Evolutionary conservation across 2,888 invertebrate genomes (phyloP).

Genomic region (Heliothis peltigera): DNA sequence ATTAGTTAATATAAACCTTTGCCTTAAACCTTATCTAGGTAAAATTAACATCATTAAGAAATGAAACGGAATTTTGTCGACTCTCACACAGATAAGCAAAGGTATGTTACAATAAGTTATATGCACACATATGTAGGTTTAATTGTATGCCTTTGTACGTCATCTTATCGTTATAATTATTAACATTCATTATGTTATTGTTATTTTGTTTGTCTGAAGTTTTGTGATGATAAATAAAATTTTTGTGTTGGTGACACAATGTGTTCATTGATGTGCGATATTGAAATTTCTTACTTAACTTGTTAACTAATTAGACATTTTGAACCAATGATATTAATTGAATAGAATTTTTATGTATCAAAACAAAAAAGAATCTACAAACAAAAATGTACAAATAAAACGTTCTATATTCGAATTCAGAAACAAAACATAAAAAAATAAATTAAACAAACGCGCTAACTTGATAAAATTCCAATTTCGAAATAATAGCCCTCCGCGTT

Average conservation of each 20-base stretch:
- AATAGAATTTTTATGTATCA: neutral
- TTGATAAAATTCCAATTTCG: conserved; percentile 35
- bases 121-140: conserved; percentile 10
- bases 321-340: neutral
- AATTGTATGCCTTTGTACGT: conserved; percentile 45
- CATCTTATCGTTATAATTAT: conserved; percentile 35
- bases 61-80: conserved; percentile 7
- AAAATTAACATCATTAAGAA: neutral
- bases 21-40: neutral
- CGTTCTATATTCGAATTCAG: neutral
- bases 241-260: too few species aligned
- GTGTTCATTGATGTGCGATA: too few species aligned
- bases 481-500: conserved; percentile 48
- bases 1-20: neutral
- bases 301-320: too few species aligned
- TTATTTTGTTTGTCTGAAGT: conserved; percentile 22
- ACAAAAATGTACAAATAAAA: neutral
- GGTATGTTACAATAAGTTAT: conserved; percentile 35
- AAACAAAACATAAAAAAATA: conserved; percentile 7
- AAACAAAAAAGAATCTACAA: conserved; percentile 12
- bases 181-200: conserved; percentile 44
- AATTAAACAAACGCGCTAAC: neutral
- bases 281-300: too few species aligned
- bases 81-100: conserved; percentile 21
- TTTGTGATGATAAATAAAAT: neutral